Evolutionary conservation across 2,888 invertebrate species (phyloP), one percentile per base, ranked within the genome.

Genomic region (Trichogramma dendrolimi): DNA sequence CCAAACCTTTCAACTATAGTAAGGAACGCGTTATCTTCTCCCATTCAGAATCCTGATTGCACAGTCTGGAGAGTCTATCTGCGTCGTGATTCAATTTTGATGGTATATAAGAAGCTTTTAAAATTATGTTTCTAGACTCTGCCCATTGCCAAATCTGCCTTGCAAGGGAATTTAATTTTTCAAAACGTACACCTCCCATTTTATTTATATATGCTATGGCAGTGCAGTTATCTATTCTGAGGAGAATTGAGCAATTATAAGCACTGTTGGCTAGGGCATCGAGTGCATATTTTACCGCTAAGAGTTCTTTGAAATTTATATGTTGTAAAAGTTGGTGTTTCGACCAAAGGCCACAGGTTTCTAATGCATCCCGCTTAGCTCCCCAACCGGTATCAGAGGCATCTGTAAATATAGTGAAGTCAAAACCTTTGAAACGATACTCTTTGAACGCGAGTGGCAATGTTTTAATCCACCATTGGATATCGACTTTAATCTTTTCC

Each of bases 171-270:
- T 56, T 56, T 8, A 51, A 60, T 4, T 43, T 52, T 6, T 48
- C 14, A 6, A 49, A 49, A 39, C 58, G 48, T 2, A 64, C 56
- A 2, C 61, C 62, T 6, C 64, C 63, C 62, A 66, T 66, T n/a
- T 53, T 65, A 57, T n/a, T 67, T 1, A 64, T 46, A 51, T 62
- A 65, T 2, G 61, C 51, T 50, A 60, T 61, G 5, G 62, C 65
- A 7, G 67, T 66, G 4, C 61, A 59, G 38, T 67, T 66, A 27
- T 67, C 66, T 0, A 64, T 41, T 40, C 64, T 60, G 2, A 66
- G 39, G 3, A 67, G 49, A n/a, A 66, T 48, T 14, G 61, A 11
- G 11, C 44, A 51, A 49, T 62, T 52, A 38, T 5, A 5, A 11
- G 50, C 5, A n/a, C 55, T 27, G 7, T 14, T 40, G 1, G 60